Conservation (phyloP, 1,140 invertebrate species). For the Rhopalosiphum padi region DNA sequence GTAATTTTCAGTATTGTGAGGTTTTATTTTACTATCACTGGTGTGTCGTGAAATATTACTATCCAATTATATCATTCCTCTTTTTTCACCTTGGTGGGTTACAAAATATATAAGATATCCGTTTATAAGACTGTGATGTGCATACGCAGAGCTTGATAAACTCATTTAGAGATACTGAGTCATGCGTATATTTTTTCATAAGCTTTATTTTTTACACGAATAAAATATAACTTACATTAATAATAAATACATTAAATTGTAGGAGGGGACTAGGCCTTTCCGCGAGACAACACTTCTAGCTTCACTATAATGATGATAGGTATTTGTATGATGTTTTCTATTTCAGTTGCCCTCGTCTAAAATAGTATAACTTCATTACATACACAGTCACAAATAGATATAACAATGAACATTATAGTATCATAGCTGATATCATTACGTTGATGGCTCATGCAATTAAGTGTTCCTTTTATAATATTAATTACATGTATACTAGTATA, state of each 20-base stretch:
- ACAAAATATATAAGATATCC: background rate
- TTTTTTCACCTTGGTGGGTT: background rate
- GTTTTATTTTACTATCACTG: background rate
- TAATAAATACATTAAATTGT: background rate
- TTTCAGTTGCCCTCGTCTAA: background rate
- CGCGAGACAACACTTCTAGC: background rate
- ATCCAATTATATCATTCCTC: background rate
- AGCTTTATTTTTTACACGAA: background rate
- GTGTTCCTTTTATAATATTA: conserved; percentile 1
- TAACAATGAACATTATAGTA: background rate
- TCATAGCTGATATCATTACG: background rate
- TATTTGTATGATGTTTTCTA: background rate
- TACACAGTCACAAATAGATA: background rate
- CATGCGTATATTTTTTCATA: background rate
- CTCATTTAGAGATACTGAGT: background rate
- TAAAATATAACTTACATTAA: background rate
- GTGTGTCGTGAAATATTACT: background rate
- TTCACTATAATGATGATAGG: background rate
- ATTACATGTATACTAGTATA: background rate
- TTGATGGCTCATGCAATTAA: background rate
- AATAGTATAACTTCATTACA: background rate
- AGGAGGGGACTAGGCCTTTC: background rate
- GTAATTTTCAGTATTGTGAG: background rate
- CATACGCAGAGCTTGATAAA: background rate
- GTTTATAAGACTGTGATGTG: background rate